Percentiles rank a stretch among this genome's conserved stretches.
Conservation (phyloP, 2,797 vertebrate genomes). For the Hipposideros larvatus region DNA sequence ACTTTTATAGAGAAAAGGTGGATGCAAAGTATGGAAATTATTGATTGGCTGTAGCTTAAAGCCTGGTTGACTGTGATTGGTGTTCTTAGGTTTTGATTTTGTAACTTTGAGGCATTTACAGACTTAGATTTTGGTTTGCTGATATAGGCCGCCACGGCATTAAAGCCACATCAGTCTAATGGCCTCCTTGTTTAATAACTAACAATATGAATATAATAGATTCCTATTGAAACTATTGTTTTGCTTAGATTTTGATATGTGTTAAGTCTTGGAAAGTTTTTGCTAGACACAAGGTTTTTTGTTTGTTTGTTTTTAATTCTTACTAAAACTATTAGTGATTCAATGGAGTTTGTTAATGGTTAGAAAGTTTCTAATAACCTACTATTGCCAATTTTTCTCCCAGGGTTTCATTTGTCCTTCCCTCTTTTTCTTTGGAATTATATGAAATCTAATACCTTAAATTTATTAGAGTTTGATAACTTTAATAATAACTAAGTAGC, state of each 20-base stretch:
- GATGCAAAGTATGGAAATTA: not conserved
- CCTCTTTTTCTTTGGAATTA: not conserved
- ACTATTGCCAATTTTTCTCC: not conserved
- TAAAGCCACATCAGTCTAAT: not conserved
- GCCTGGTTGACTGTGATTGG: not conserved
- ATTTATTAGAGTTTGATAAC: not conserved
- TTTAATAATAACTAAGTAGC: not conserved
- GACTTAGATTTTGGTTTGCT: not conserved
- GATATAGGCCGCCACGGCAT: accelerated
- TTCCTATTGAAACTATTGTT: not conserved
- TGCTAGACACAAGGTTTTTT: not conserved
- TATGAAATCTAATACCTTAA: not conserved
- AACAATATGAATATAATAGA: not conserved
- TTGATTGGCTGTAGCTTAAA: not conserved
- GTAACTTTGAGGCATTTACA: not conserved
- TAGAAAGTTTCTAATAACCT: not conserved
- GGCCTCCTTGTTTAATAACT: not conserved
- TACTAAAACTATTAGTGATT: conserved; percentile 3
- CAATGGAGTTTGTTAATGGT: not conserved
- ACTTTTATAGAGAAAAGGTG: not conserved
- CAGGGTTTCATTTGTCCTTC: not conserved
- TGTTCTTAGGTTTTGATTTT: not conserved
- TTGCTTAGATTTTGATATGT: not conserved
- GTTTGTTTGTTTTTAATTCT: not conserved
- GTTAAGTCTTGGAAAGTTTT: not conserved